Evolutionary conservation across 1,140 invertebrate genomes (phyloP), one percentile per base, ranked within the genome.

Genomic region (Tetragnatha versicolor): DNA sequence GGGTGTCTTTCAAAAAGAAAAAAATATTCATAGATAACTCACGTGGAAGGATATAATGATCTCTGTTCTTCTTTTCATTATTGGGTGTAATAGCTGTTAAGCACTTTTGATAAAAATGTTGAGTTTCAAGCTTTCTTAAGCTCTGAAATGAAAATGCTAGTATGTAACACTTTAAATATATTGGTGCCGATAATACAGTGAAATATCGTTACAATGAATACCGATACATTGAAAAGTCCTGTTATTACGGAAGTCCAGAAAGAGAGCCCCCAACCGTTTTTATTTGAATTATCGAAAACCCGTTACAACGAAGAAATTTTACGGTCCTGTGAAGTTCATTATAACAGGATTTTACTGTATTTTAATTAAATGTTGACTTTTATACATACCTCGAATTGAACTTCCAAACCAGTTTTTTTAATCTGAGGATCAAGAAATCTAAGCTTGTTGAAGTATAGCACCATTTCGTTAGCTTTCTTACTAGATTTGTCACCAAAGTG

Each of bases 51-150:
- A 79, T 79, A 22, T 72, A 72, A 14, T 20, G 42, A 72, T 70
- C 68, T 47, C 78, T 61, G 60, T 79, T 79, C 53, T 79, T 79
- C 42, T 39, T 55, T 72, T 70, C 65, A n/a, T 79, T 72, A 39
- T 61, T 58, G 10, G 68, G 53, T 4, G 78, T 72, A 2, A 65
- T 9, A 29, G 78, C 78, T 29, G 78, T 12, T 3, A 79, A 14
- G 29, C 66, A 79, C n/a, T 65, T 70, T 22, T 79, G 66, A 14
- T 72, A 33, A 45, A 63, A 65, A 35, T 31, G 31, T 25, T 37
- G 55, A 42, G 27, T 45, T n/a, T 70, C 63, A n/a, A 72, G 33
- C 6, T 47, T 49, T 17, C 58, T 49, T 27, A 79, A 29, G 3
- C 20, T 69, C 72, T 75, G 4, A 27, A 58, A 51, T 6, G 22